These are phyloP conservation scores for Boulengeromyrus knoepffleri DNA, from an alignment of 2,113 vertebrate genomes.

Conservation along the genomic window DNA sequence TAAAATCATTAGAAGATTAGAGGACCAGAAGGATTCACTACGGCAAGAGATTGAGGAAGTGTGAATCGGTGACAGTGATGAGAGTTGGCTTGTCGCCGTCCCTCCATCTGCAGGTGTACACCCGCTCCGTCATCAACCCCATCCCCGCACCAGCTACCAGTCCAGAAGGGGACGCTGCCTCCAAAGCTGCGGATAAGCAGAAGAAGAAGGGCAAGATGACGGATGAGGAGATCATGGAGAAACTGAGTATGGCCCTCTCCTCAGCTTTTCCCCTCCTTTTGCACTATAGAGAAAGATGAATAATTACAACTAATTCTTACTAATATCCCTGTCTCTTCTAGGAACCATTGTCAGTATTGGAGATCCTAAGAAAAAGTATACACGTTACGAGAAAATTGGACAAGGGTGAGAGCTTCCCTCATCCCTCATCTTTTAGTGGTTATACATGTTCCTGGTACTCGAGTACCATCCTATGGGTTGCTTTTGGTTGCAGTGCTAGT, in stretches of 20 bases:
- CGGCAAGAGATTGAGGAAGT: neutral
- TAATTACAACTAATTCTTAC: neutral
- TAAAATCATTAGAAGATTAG: neutral
- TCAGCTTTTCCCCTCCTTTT: neutral
- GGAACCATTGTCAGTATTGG: conserved; percentile 96
- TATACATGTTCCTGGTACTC: neutral
- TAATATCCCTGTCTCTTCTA: conserved; percentile 25
- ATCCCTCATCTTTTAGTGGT: neutral
- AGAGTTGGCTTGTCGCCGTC: neutral
- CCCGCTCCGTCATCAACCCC: conserved; percentile 87
- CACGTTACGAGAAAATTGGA: conserved; percentile 92
- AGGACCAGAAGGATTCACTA: neutral
- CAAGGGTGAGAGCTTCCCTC: conserved; percentile 73
- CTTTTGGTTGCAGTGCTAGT: neutral
- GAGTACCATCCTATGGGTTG: neutral
- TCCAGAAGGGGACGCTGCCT: conserved; percentile 58
- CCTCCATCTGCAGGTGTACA: conserved; percentile 68
- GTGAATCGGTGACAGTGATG: neutral
- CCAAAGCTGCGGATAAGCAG: conserved; percentile 73
- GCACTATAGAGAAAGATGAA: neutral
- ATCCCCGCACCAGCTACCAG: conserved; percentile 64
- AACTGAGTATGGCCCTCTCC: conserved; percentile 70
- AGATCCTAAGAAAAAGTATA: conserved; percentile 97
- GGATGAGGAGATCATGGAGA: conserved; percentile 97
- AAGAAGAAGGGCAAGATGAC: conserved; percentile 94